Evolutionary conservation across 2,888 invertebrate genomes (phyloP).

Genomic region (Drosophila atripex): DNA sequence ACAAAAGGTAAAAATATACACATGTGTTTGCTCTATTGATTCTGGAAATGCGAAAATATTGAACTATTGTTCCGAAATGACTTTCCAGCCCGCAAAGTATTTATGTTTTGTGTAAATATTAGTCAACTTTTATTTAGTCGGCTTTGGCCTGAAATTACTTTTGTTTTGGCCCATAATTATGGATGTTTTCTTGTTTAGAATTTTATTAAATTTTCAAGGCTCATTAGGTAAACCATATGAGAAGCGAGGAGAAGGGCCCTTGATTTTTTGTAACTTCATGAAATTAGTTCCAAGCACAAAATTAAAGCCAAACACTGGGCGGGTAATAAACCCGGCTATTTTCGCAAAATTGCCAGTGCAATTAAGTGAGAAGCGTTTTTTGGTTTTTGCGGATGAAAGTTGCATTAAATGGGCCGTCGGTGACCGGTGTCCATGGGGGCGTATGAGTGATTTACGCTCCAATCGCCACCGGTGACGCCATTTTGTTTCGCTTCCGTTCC

Average conservation of each 20-base stretch:
- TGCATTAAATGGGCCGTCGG: conserved; percentile 29
- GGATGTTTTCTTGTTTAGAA: too few species aligned
- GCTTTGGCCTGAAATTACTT: not conserved
- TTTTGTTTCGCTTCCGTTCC: conserved; percentile 61
- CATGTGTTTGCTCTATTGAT: conserved; percentile 16
- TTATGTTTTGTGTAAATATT: not conserved
- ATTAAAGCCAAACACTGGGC: too few species aligned
- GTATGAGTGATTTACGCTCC: conserved; percentile 65
- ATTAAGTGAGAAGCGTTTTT: conserved; percentile 16
- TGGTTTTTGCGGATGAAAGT: conserved; percentile 9
- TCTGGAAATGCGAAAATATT: not conserved
- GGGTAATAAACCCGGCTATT: not conserved
- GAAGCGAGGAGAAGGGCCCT: too few species aligned
- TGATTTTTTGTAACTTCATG: too few species aligned
- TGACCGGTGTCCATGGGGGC: conserved; percentile 34
- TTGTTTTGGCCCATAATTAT: too few species aligned
- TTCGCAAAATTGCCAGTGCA: conserved; percentile 3
- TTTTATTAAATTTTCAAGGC: too few species aligned
- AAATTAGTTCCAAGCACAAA: too few species aligned
- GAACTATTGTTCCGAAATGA: not conserved
- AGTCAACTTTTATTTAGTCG: not conserved
- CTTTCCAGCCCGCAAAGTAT: not conserved
- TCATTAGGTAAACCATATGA: too few species aligned
- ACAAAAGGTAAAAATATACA: conserved; percentile 1
- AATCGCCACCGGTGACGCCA: conserved; percentile 48